These are phyloP conservation scores for Ptiloglossa arizonensis DNA, from an alignment of 1,140 invertebrate genomes.

Conservation along the genomic window DNA sequence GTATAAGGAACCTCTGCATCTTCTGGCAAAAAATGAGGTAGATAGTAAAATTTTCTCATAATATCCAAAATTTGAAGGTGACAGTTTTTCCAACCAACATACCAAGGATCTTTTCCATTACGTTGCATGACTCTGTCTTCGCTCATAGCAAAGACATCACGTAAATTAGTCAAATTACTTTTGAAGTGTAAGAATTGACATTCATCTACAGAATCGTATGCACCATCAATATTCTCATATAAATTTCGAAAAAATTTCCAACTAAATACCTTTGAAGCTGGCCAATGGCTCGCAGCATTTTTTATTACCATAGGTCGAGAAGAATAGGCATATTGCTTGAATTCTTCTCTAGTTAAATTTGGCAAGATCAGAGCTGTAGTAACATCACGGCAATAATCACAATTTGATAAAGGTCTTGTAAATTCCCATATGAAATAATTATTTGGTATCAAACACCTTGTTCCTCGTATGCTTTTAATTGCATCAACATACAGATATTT, in stretches of 20 bases:
- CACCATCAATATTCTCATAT: conserved; percentile 86
- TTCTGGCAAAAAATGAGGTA: conserved; percentile 93
- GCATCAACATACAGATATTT: conserved; percentile 52
- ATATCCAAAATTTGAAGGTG: conserved; percentile 89
- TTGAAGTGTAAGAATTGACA: conserved; percentile 96
- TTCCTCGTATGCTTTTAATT: conserved; percentile 60
- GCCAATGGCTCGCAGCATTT: conserved; percentile 89
- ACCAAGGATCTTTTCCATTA: conserved; percentile 89
- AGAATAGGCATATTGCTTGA: conserved; percentile 89
- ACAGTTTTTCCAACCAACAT: conserved; percentile 96
- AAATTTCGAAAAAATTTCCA: conserved; percentile 90
- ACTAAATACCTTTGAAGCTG: conserved; percentile 87
- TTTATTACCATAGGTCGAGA: conserved; percentile 91
- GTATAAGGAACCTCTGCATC: conserved; percentile 93
- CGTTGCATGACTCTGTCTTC: conserved; percentile 84
- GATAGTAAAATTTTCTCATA: conserved; percentile 89
- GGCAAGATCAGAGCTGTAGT: conserved; percentile 84
- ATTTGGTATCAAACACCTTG: conserved; percentile 89
- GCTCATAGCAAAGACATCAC: conserved; percentile 91
- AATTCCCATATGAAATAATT: conserved; percentile 94
- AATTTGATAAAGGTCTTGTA: conserved; percentile 91
- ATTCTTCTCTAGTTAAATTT: conserved; percentile 87
- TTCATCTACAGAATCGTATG: conserved; percentile 87
- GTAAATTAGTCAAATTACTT: conserved; percentile 89
- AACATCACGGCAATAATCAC: conserved; percentile 87